These are phyloP conservation scores for Dolichallabes microphthalmus DNA, from an alignment of 2,113 vertebrate genomes.

Conservation along the genomic window DNA sequence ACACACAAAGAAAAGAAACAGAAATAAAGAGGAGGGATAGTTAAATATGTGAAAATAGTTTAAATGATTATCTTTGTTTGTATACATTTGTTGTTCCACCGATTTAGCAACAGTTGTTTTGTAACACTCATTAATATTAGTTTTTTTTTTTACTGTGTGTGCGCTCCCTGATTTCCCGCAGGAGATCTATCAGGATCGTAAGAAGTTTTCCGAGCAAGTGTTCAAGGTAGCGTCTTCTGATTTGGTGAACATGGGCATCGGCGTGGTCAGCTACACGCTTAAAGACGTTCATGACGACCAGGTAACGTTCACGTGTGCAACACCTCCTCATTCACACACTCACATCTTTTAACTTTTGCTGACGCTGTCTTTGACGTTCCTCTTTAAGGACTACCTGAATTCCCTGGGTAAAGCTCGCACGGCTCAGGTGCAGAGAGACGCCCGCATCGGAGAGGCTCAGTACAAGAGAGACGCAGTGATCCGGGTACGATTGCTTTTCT, in stretches of 20 bases:
- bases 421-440: constrained; percentile 89
- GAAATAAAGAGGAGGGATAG: not conserved
- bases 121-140: not conserved
- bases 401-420: constrained; percentile 89
- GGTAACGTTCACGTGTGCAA: constrained; percentile 65
- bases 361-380: not conserved
- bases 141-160: not conserved
- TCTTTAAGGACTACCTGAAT: constrained; percentile 80
- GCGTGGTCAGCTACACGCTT: constrained; percentile 91
- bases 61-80: not conserved
- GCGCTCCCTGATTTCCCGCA: constrained; percentile 48
- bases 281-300: constrained; percentile 95
- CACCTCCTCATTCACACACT: not conserved
- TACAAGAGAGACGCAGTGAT: constrained; percentile 89
- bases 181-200: constrained; percentile 95
- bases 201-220: constrained; percentile 95
- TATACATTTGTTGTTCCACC: not conserved
- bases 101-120: not conserved
- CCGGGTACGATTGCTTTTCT: constrained; percentile 62
- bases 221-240: constrained; percentile 94
- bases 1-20: too few relatives aligned
- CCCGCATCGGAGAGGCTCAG: constrained; percentile 87
- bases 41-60: not conserved
- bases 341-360: not conserved
- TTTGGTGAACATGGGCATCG: constrained; percentile 95